phyloP scores from a whole-genome alignment of 2,797 vertebrate genomes.

The Mus caroli region DNA sequence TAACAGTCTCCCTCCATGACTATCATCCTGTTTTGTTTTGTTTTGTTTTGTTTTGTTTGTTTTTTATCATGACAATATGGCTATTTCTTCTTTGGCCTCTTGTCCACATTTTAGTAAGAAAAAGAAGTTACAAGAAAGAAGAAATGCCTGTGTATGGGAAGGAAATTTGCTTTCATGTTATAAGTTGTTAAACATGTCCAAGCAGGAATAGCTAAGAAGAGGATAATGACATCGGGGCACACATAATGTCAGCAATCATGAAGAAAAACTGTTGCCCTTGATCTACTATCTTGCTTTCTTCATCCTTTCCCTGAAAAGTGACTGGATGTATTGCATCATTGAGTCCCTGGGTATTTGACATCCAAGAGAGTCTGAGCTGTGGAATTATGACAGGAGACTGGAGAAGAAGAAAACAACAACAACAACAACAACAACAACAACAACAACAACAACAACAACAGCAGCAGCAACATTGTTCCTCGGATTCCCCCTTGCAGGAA shows the following conservation, averaged over 20 bases:
- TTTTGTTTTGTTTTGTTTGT: background rate
- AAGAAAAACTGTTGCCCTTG: background rate
- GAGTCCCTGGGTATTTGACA: background rate
- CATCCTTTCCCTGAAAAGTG: background rate
- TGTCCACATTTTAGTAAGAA: background rate
- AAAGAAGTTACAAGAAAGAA: background rate
- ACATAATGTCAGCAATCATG: background rate
- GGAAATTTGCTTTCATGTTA: background rate
- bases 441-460: background rate
- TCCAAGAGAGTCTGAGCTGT: background rate
- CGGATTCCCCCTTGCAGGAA: background rate
- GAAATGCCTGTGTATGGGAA: conserved; percentile 21
- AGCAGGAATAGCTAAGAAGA: background rate
- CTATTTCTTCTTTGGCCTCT: background rate
- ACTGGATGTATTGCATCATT: background rate
- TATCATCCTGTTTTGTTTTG: background rate
- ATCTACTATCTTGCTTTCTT: background rate
- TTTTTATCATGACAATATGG: background rate
- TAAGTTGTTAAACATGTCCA: background rate
- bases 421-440: background rate
- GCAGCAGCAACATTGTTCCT: background rate
- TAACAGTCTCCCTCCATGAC: background rate
- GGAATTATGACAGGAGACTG: background rate
- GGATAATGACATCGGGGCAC: background rate
- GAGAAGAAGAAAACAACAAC: background rate